phyloP scores from a whole-genome alignment of 2,113 vertebrate species.

The Ranitomeya variabilis region DNA sequence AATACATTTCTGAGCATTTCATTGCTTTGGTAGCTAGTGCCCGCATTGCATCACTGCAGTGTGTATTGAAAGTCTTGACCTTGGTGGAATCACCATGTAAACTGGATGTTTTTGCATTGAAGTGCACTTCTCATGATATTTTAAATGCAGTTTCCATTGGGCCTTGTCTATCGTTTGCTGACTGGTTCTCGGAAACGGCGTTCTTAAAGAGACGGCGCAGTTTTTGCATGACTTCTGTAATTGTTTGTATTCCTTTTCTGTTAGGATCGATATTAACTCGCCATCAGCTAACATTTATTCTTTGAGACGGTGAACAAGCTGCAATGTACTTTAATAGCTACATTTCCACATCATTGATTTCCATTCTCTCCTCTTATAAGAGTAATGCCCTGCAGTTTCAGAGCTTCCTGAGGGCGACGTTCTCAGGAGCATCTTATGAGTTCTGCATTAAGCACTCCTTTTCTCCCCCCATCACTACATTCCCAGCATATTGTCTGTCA shows the following conservation, averaged over 20 bases:
- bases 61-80: not conserved
- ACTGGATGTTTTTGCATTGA: no score
- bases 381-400: not conserved
- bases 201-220: not conserved
- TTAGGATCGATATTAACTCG: not conserved
- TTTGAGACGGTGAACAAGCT: not conserved
- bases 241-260: not conserved
- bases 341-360: slow-evolving; percentile 19
- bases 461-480: no score
- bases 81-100: no score
- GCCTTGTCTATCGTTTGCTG: no score
- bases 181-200: not conserved
- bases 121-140: not conserved
- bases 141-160: not conserved
- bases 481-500: no score
- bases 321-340: slow-evolving; percentile 7
- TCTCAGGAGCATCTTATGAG: not conserved
- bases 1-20: no score
- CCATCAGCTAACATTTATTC: slow-evolving; percentile 20
- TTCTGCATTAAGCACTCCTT: not conserved
- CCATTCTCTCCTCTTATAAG: not conserved
- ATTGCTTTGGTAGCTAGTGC: no score
- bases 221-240: not conserved
- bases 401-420: not conserved
- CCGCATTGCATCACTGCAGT: no score